These are phyloP conservation scores for Synchiropus splendidus DNA, from an alignment of 2,113 vertebrate species.

Conservation along the genomic window DNA sequence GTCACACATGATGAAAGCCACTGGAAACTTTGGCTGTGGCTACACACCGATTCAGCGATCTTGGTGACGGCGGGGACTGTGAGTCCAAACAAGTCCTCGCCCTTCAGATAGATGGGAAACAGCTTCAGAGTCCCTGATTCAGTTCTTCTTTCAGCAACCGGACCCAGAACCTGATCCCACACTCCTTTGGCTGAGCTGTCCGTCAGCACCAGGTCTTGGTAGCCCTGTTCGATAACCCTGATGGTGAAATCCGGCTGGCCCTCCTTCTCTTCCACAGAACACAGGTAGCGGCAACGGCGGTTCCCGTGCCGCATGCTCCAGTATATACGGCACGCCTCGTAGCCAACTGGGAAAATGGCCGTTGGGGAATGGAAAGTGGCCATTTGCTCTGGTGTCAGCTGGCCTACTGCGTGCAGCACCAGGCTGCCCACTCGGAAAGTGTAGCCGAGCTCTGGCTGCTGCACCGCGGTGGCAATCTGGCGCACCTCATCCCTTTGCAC, in stretches of 20 bases:
- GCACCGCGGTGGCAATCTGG: conserved; percentile 86
- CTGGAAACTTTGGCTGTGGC: too few species aligned
- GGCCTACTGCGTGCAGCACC: conserved; percentile 84
- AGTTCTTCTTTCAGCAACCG: conserved; percentile 80
- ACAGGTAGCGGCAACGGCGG: conserved; percentile 86
- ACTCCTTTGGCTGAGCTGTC: conserved; percentile 87
- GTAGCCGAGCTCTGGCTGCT: conserved; percentile 84
- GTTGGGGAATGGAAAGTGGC: conserved; percentile 80
- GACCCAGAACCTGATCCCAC: conserved; percentile 92
- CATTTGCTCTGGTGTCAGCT: conserved; percentile 88
- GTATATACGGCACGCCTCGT: conserved; percentile 89
- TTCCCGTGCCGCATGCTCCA: conserved; percentile 95
- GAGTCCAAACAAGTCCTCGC: conserved; percentile 93
- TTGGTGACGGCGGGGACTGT: conserved; percentile 85
- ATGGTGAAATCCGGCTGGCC: conserved; percentile 79
- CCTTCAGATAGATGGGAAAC: conserved; percentile 86
- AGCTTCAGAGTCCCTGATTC: conserved; percentile 86
- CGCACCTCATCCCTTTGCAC: conserved; percentile 89
- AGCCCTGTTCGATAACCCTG: conserved; percentile 85
- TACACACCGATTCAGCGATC: conserved; percentile 90
- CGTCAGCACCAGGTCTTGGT: conserved; percentile 81
- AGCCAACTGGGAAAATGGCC: conserved; percentile 87
- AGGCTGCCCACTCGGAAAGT: conserved; percentile 93
- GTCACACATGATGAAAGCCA: not conserved
- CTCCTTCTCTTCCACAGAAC: conserved; percentile 83